Evolutionary conservation across 2,888 invertebrate species (phyloP).

Genomic region (Himalopsyche tibetana): DNA sequence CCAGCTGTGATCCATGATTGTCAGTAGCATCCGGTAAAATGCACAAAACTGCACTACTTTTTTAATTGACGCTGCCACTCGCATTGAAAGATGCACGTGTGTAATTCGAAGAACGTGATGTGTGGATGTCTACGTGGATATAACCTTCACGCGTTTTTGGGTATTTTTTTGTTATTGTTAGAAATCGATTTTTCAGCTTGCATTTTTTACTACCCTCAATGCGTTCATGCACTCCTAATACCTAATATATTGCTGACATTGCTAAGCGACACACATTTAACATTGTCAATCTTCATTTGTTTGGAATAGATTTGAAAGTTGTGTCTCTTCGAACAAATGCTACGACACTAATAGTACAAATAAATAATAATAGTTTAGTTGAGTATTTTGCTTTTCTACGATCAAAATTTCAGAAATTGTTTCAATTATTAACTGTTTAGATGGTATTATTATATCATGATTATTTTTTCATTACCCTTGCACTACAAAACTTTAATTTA

Average conservation of each 20-base stretch:
- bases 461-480: no score
- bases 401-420: no score
- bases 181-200: conserved; percentile 39
- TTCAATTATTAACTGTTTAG: no score
- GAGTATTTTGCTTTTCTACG: no score
- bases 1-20: not conserved
- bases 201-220: conserved; percentile 38
- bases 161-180: conserved; percentile 35
- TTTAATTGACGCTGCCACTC: not conserved
- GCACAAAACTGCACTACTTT: conserved; percentile 44
- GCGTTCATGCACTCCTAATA: conserved; percentile 1
- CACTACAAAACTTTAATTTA: no score
- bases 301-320: not conserved
- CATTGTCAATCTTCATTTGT: conserved; percentile 29
- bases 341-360: no score
- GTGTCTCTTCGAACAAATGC: no score
- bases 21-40: conserved; percentile 24
- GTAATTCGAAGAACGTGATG: conserved; percentile 59
- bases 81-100: conserved; percentile 49
- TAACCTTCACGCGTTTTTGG: conserved; percentile 56
- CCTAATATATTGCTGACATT: not conserved
- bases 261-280: not conserved
- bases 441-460: no score
- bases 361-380: no score
- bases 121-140: conserved; percentile 55